Base-by-base conservation (phyloP, 2,113 vertebrate genomes). In the Erythrolamprus reginae region DNA sequence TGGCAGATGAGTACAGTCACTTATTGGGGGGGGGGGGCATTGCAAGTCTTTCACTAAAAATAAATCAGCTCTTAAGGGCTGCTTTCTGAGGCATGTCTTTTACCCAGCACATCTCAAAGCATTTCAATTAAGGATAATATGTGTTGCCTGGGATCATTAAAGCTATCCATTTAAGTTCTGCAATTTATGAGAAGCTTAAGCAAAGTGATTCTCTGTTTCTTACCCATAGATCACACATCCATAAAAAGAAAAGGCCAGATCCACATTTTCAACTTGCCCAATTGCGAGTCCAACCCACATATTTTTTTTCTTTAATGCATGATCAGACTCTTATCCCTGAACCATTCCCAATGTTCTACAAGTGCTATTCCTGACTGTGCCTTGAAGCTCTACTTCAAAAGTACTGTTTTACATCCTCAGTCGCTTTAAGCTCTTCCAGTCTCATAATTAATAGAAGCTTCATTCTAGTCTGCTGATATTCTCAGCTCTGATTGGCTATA, bases 21-120 rank as follows among this genome's bases (percentile, higher is more conserved):
- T 91, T 92, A 13, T 0, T 45, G 88, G 38, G 56, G 92, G 0
- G 90, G 17, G 10, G 10, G 10, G 38, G 42, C 82, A 47, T 47
- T 47, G 23, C 82, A 42, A 83, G 38, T 47, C 88, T 83, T 91
- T 93, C 89, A 85, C 89, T 17, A 26, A 88, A 12, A 77, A 82
- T 2, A 82, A 65, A 92, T 56, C 45, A 84, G 3, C 86, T 7
- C 0, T 92, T 91, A 87, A 50, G 90, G 1, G 2, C 26, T 28
- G 88, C 82, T 93, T 93, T n/a, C 77, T 95, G 21, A 92, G 23
- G 65, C 42, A 52, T 0, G 50, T 91, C 86, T 93, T 47, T 93
- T 52, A 86, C 0, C 65, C 55, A 91, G 42, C 58, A 21, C 38
- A 89, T 53, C 50, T 1, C 0, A 7, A 88, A 90, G 84, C n/a